Evolutionary conservation across 2,888 invertebrate genomes (phyloP).

Genomic region (Marasmarcha lunaedactyla): DNA sequence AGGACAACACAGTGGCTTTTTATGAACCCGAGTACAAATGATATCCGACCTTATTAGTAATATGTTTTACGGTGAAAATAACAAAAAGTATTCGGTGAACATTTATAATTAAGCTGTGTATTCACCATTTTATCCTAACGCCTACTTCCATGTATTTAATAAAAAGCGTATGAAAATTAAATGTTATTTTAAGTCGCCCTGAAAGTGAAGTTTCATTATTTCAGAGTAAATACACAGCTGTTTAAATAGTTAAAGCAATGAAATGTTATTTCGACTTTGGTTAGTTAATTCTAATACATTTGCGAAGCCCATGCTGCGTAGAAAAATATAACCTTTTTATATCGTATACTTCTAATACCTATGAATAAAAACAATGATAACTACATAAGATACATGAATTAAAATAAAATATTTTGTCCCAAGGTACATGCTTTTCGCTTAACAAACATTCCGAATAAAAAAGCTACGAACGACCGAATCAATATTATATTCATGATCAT

Average conservation of each 20-base stretch:
- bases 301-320: constrained; percentile 40
- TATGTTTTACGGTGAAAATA: constrained; percentile 2
- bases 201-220: too few relatives aligned
- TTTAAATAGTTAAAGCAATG: not conserved
- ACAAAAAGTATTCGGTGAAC: not conserved
- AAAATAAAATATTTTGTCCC: not conserved
- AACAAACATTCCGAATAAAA: too few relatives aligned
- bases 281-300: constrained; percentile 14
- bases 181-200: not conserved
- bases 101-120: constrained; percentile 10
- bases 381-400: not conserved
- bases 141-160: not conserved
- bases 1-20: constrained; percentile 43
- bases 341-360: constrained; percentile 6
- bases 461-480: too few relatives aligned
- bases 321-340: constrained; percentile 15
- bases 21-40: not conserved
- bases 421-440: too few relatives aligned
- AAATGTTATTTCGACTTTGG: not conserved
- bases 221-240: constrained; percentile 19
- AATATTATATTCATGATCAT: too few relatives aligned
- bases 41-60: constrained; percentile 1
- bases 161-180: not conserved
- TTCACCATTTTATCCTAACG: constrained; percentile 9
- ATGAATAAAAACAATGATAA: not conserved